Evolutionary conservation across 35 echinoderm and acorn worm genomes (phyloP), one percentile per base, ranked within the genome.

Genomic region (Patiria miniata): DNA sequence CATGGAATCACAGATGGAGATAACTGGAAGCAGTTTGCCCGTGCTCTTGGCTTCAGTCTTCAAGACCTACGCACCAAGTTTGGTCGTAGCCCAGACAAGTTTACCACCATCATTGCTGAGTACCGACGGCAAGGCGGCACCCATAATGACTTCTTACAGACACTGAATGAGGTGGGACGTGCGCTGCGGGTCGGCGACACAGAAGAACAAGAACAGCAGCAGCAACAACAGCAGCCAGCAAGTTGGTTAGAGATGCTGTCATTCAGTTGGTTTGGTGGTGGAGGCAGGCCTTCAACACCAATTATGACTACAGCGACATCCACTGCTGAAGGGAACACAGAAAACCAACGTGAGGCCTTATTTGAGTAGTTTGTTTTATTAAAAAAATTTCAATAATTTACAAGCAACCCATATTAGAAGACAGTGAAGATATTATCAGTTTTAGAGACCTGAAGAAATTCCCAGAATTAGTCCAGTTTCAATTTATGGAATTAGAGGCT

Each of bases 11-110:
- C 83, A 47, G 51, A 19, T 23, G 85, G 85, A 30, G 89, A 94
- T 9, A 98, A 98, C 34, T 98, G 95, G 95, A 98, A 94, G 86
- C 61, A 78, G 65, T 90, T 98, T 47, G 92, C 92, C 30, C 85
- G 87, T 38, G 83, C 78, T 29, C 65, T 98, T 3, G 92, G 92
- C 52, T 98, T 91, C 78, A 98, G 51, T 37, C 40, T 56, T 1
- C 54, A 80, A 16, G 95, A 94, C 19, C 88, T 98, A 0, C 40
- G 73, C 55, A 81, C 73, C 28, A 93, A 91, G 51, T 85, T 98
- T 22, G 79, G 83, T 12, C 76, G 87, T 50, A 38, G 79, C 29
- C 79, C 81, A 0, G 89, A 91, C 39, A 92, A 89, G 19, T 98
- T 98, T 78, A 59, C 78, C 18, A 59, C 89, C 39, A 84, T 94